Evolutionary conservation across 37 sponge, comb jelly and placozoan genomes (phyloP).

Genomic region (Halichondria panicea): DNA sequence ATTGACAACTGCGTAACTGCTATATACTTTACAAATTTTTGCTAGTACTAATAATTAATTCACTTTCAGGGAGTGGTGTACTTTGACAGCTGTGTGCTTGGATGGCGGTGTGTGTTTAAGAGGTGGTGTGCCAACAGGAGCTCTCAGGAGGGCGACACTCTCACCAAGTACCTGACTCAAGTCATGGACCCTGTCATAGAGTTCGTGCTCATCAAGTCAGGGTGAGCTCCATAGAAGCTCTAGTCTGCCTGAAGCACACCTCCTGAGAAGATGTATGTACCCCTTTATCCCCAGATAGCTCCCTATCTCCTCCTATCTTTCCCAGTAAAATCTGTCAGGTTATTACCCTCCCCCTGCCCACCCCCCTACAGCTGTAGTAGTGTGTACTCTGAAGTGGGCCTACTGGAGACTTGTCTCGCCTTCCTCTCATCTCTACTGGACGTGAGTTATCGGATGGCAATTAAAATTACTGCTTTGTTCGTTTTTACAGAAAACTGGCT

Average conservation of each 20-base stretch:
- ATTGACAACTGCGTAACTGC: neutral
- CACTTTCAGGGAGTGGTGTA: constrained; percentile 73
- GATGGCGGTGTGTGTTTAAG: constrained; percentile 75
- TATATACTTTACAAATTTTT: neutral
- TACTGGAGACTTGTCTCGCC: constrained; percentile 71
- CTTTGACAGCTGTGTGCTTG: constrained; percentile 70
- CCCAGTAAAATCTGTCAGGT: neutral
- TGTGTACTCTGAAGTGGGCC: constrained; percentile 68
- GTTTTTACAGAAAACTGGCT: too few relatives aligned
- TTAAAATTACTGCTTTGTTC: neutral
- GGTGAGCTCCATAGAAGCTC: constrained; percentile 1
- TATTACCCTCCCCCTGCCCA: neutral
- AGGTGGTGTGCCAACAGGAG: constrained; percentile 65
- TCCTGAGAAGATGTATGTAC: neutral
- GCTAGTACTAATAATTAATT: neutral
- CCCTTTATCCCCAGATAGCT: neutral
- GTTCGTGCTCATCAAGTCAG: constrained; percentile 32
- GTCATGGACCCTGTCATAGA: constrained; percentile 49
- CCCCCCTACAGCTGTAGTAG: neutral
- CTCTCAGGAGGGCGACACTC: constrained; percentile 53
- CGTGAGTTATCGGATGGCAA: constrained; percentile 21
- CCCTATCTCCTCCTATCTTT: too few relatives aligned
- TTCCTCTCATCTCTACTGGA: constrained; percentile 81
- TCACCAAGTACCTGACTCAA: constrained; percentile 26
- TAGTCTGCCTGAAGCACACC: neutral